Evolutionary conservation across 2,113 vertebrate genomes (phyloP).

Genomic region (Phrynocephalus versicolor): DNA sequence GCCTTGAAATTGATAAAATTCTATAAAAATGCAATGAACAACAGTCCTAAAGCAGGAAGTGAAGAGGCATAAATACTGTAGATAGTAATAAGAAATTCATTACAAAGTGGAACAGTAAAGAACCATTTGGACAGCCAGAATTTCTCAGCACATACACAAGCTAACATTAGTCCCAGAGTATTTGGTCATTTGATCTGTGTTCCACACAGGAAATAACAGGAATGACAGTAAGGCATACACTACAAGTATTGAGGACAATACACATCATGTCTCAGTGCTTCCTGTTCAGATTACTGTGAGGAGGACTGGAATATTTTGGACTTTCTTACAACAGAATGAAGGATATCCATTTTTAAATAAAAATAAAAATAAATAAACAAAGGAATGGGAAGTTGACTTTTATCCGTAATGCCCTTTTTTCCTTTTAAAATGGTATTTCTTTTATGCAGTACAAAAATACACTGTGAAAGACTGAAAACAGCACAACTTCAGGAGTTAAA

Average conservation of each 20-base stretch:
- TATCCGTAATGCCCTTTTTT: constrained; percentile 43
- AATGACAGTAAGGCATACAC: constrained; percentile 74
- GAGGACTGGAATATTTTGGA: constrained; percentile 44
- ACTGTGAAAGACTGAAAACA: constrained; percentile 57
- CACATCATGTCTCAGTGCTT: constrained; percentile 53
- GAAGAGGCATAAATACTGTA: constrained; percentile 42
- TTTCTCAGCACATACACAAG: constrained; percentile 70
- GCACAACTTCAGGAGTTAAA: constrained; percentile 43
- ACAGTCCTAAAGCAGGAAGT: constrained; percentile 64
- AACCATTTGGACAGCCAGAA: constrained; percentile 66
- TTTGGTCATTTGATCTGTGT: constrained; percentile 74
- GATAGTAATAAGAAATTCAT: constrained; percentile 67
- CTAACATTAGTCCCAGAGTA: constrained; percentile 72
- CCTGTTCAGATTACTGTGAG: constrained; percentile 51
- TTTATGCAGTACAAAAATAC: constrained; percentile 43
- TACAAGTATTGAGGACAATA: constrained; percentile 48
- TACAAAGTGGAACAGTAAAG: constrained; percentile 70
- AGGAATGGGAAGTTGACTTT: constrained; percentile 38
- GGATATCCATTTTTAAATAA: constrained; percentile 36
- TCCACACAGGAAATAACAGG: constrained; percentile 66
- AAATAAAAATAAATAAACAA: constrained; percentile 41
- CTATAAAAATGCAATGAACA: constrained; percentile 69
- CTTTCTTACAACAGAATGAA: constrained; percentile 39
- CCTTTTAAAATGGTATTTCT: constrained; percentile 40
- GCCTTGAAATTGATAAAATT: constrained; percentile 65